Conservation (phyloP, 1,140 invertebrate species). For the Eupeodes corollae region DNA sequence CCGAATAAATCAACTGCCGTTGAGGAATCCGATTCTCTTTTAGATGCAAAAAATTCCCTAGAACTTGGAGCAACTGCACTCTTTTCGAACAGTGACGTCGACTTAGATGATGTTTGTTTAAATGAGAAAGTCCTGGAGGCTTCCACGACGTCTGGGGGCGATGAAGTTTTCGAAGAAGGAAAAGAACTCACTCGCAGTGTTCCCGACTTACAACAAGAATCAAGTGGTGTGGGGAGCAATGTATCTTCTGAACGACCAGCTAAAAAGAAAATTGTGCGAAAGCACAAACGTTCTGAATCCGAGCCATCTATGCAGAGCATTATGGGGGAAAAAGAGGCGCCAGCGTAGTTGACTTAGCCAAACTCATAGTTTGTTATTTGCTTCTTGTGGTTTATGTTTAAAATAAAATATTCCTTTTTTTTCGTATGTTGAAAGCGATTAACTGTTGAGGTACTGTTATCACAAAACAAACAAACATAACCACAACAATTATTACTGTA, state of each 20-base stretch:
- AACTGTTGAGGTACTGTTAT: too few species aligned
- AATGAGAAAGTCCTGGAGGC: constrained; percentile 55
- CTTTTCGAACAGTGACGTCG: constrained; percentile 83
- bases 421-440: too few species aligned
- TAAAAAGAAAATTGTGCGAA: constrained; percentile 20
- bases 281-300: constrained; percentile 37
- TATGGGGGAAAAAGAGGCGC: constrained; percentile 6
- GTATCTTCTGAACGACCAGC: constrained; percentile 4
- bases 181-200: constrained; percentile 31
- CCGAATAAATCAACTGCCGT: constrained; percentile 14
- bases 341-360: background rate
- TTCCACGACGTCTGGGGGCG: constrained; percentile 9
- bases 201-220: constrained; percentile 33
- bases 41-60: constrained; percentile 39
- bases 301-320: constrained; percentile 32
- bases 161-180: constrained; percentile 31
- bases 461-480: too few species aligned
- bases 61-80: constrained; percentile 57
- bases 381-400: too few species aligned
- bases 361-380: too few species aligned
- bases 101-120: constrained; percentile 63
- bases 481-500: too few species aligned
- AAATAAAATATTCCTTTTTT: too few species aligned
- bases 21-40: constrained; percentile 29
- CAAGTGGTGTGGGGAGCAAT: background rate